Base-by-base conservation (phyloP, 2,888 invertebrate genomes). In the Lamproptera curius region DNA sequence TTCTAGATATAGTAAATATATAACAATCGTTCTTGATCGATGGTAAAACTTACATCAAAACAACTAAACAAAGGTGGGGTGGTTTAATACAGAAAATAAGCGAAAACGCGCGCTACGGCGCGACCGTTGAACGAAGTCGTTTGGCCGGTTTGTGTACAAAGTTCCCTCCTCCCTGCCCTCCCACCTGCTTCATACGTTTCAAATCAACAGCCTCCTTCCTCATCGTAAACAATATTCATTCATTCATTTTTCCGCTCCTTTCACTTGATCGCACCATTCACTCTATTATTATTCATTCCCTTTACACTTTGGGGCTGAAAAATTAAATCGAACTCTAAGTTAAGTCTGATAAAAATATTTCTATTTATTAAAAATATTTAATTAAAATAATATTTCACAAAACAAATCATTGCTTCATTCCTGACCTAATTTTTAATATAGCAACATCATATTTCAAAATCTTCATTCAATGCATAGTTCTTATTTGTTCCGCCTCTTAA, bases 41-140 rank as follows among this genome's bases (percentile, higher is more conserved):
- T 2, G 51, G 40, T 37, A 46, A 9, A 40, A 26, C 38, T 46
- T 16, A 33, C 31, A 57, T 48, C 54, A 52, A 62, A 57, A 55
- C 55, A 55, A 39, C 48, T 53, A 74, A 77, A 83, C 83, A 84
- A 86, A 85, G 86, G 85, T 77, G 78, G 81, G 80, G 79, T 65
- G 61, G 61, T 61, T 67, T 70, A 65, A 31, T 31, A 71, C 68
- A 67, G 67, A 78, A 77, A 80, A 73, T 67, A 76, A 78, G 73
- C 72, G 70, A 77, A 81, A 76, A 75, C 72, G 65, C 79, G 79
- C 83, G 74, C 72, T 55, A 57, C 70, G 60, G 75, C 72, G 70
- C 85, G 81, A 82, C 87, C 86, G 87, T 86, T 86, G 84, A 66
- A 75, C 74, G 76, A 76, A 84, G 85, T 76, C 67, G 86, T 85